Conservation (phyloP, 2,113 vertebrate species). For the Casuarius casuarius region DNA sequence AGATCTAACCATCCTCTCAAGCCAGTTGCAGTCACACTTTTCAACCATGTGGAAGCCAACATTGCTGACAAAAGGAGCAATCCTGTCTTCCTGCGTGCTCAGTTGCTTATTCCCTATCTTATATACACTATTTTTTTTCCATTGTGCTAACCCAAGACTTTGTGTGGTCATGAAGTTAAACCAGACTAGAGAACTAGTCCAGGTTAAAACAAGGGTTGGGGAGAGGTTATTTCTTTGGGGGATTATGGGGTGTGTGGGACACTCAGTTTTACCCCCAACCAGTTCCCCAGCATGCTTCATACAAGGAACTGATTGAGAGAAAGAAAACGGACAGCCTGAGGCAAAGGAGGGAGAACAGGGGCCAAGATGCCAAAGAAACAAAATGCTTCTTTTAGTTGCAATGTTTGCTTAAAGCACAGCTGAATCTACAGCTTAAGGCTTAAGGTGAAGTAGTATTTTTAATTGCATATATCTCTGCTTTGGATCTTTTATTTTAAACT, state of each 20-base stretch:
- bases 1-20: not conserved
- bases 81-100: not conserved
- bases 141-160: not conserved
- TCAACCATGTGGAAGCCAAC: not conserved
- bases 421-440: not conserved
- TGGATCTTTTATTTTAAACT: not conserved
- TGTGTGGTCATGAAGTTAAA: not conserved
- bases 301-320: not conserved
- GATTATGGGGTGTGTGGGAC: rapidly evolving
- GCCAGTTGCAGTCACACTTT: not conserved
- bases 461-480: not conserved
- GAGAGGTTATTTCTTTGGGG: not conserved
- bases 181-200: not conserved
- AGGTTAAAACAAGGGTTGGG: not conserved
- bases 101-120: not conserved
- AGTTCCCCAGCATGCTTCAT: not conserved
- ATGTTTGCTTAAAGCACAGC: not conserved
- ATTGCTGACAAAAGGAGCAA: not conserved
- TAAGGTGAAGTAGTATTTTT: not conserved
- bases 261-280: not conserved
- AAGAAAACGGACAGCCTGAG: not conserved
- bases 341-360: not conserved
- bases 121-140: not conserved
- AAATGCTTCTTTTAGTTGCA: not conserved
- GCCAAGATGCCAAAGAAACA: not conserved